phyloP scores from a whole-genome alignment of 2,888 invertebrate genomes.

The Trachelus iudaicus region DNA sequence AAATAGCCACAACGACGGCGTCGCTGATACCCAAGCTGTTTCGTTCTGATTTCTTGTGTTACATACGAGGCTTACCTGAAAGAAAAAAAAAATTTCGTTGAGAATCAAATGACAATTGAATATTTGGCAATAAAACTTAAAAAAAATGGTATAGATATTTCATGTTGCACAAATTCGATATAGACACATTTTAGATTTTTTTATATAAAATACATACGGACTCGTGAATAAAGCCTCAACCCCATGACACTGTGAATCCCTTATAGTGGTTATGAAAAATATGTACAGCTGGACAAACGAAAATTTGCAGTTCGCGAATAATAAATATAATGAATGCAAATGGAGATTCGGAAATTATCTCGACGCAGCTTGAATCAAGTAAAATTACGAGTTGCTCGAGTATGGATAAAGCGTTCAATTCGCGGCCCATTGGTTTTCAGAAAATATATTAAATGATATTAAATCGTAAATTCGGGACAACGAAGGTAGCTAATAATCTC shows the following conservation, averaged over 20 bases:
- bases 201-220: too few relatives aligned
- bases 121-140: too few relatives aligned
- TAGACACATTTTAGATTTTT: too few relatives aligned
- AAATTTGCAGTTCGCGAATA: constrained; percentile 31
- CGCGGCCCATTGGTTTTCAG: constrained; percentile 39
- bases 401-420: constrained; percentile 37
- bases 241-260: too few relatives aligned
- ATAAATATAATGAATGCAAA: constrained; percentile 51
- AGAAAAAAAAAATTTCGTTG: too few relatives aligned
- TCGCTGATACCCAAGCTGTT: too few relatives aligned
- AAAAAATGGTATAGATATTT: too few relatives aligned
- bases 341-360: constrained; percentile 40
- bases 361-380: constrained; percentile 12
- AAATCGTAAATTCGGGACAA: constrained; percentile 42
- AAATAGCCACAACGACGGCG: constrained; percentile 24
- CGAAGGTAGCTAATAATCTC: constrained; percentile 46
- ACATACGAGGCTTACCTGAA: constrained; percentile 32
- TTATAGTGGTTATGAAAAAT: constrained; percentile 9
- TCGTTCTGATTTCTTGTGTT: too few relatives aligned
- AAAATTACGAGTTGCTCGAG: constrained; percentile 31
- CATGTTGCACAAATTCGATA: too few relatives aligned
- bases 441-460: constrained; percentile 53
- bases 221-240: too few relatives aligned
- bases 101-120: too few relatives aligned
- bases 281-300: constrained; percentile 19